Conservation (phyloP, 2,888 invertebrate genomes). For the Nomada flava region DNA sequence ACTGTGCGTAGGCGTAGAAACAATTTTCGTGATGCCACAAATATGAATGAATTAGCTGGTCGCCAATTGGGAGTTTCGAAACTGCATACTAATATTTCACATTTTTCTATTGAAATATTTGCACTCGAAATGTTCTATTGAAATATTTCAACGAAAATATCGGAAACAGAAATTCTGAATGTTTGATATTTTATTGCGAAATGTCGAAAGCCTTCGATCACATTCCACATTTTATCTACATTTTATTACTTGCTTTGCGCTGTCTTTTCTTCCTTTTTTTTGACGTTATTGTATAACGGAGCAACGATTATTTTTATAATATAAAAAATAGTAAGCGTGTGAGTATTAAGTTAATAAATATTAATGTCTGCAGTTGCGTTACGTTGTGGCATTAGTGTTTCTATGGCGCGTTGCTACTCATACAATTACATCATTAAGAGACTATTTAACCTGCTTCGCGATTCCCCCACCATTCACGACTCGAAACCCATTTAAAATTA, state of each 20-base stretch:
- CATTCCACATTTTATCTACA: not conserved
- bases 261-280: not conserved
- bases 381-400: constrained; percentile 41
- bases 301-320: constrained; percentile 18
- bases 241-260: not conserved
- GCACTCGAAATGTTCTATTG: not conserved
- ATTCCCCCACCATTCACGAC: constrained; percentile 9
- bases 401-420: constrained; percentile 40
- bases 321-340: constrained; percentile 28
- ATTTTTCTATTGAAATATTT: not conserved
- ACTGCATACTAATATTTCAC: too few relatives aligned
- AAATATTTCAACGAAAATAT: not conserved
- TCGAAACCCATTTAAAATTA: constrained; percentile 47
- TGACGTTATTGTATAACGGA: constrained; percentile 12
- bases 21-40: constrained; percentile 23
- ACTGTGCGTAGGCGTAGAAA: constrained; percentile 53
- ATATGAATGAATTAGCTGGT: not conserved
- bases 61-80: not conserved
- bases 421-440: constrained; percentile 60
- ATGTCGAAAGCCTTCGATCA: not conserved
- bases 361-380: constrained; percentile 23
- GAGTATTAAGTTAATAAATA: constrained; percentile 19
- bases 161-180: not conserved
- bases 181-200: not conserved
- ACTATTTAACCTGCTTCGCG: constrained; percentile 44